These are phyloP conservation scores for Junonia oenone DNA, from an alignment of 2,888 invertebrate species.

Conservation along the genomic window DNA sequence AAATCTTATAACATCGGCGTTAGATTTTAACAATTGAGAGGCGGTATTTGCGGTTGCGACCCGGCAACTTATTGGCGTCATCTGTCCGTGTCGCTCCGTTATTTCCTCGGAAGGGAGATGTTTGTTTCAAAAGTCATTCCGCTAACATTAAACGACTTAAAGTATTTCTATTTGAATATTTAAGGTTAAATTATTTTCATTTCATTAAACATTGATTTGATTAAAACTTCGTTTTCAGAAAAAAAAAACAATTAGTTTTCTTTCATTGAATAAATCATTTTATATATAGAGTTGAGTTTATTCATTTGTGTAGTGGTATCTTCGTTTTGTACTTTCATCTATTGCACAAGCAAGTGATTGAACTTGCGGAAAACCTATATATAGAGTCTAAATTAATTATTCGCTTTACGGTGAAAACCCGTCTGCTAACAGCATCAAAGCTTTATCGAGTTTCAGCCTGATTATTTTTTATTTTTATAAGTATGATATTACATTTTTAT, in stretches of 20 bases:
- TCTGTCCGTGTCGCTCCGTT: constrained; percentile 69
- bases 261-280: not conserved
- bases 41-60: constrained; percentile 43
- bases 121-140: constrained; percentile 63
- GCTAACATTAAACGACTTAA: constrained; percentile 49
- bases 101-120: constrained; percentile 61
- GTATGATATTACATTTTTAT: not conserved
- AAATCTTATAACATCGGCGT: constrained; percentile 20
- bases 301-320: too few species aligned
- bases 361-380: not conserved
- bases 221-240: not conserved
- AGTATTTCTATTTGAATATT: constrained; percentile 31
- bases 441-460: not conserved
- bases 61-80: constrained; percentile 64
- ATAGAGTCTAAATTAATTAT: not conserved
- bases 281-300: not conserved
- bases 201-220: not conserved
- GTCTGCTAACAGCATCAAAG: not conserved
- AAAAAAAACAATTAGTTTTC: not conserved
- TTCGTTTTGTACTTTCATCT: too few species aligned
- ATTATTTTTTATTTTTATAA: not conserved
- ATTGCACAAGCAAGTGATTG: not conserved
- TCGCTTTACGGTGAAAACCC: not conserved
- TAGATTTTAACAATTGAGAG: constrained; percentile 27
- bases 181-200: not conserved